Evolutionary conservation across 2,888 invertebrate species (phyloP), one percentile per base, ranked within the genome.

Genomic region (Malthinus flaveolus): DNA sequence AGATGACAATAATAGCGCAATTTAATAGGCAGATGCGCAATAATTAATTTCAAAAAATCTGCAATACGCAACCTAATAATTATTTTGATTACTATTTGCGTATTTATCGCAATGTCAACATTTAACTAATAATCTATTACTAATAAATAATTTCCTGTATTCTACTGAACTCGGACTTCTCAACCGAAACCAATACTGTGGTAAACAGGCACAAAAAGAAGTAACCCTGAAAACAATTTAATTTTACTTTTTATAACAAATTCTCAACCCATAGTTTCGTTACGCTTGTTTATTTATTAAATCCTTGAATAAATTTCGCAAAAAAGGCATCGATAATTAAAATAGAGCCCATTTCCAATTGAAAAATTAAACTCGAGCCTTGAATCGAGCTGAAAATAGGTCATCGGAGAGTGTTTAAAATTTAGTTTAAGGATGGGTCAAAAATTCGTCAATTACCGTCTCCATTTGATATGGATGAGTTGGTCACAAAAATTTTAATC

Each of bases 221-320:
- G 15, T 51, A 51, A 51, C 50, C 50, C 50, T 51, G 50, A 51
- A 44, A 39, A 44, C 15, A 33, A 42, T 42, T 44, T 42, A 44
- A 44, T 51, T 51, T 39, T 11, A 15, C 34, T 44, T 51, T 51
- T 51, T 51, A 42, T 13, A 15, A 51, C 42, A 6, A 15, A 13
- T 50, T 23, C 23, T 23, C 33, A 44, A 32, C 32, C 10, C 11
- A 9, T 10, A 10, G 8, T 32, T 32, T 46, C 5, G 9, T 10
- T 12, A 10, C 10, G 32, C 32, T 8, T 11, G 8, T 32, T 47
- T 39, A 37, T 8, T 45, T 32, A 32, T 23, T 45, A 6, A 32
- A 45, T 23, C 23, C 23, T 23, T 23, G 23, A 23, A 23, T 23
- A 42, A 7, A 42, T 9, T 42, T 42, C 15, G 9, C 9, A 15